Conservation (phyloP, 2,888 invertebrate genomes). For the Rhagonycha lutea region DNA sequence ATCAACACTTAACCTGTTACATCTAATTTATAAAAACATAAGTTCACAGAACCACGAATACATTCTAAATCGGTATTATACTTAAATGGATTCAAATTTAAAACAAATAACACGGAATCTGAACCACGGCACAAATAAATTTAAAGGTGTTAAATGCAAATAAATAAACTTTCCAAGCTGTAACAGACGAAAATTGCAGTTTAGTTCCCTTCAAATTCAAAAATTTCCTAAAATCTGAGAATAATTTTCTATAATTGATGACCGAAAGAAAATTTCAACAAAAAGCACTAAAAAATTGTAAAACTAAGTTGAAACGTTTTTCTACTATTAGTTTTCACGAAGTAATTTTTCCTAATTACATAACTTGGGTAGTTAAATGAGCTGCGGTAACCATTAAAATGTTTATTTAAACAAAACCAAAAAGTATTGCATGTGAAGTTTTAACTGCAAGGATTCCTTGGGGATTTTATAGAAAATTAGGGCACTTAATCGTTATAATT, state of each 20-base stretch:
- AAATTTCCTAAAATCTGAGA: too few relatives aligned
- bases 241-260: too few relatives aligned
- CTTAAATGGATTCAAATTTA: not conserved
- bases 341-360: not conserved
- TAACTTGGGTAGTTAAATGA: not conserved
- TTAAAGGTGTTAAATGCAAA: too few relatives aligned
- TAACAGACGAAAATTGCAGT: too few relatives aligned
- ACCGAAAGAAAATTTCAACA: not conserved
- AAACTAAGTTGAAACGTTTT: not conserved
- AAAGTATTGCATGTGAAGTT: not conserved
- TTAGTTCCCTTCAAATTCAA: too few relatives aligned
- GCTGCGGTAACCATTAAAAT: not conserved
- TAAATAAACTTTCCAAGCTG: too few relatives aligned
- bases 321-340: not conserved
- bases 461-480: not conserved
- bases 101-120: too few relatives aligned
- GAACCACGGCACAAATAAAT: too few relatives aligned
- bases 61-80: not conserved
- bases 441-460: not conserved
- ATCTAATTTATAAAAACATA: not conserved
- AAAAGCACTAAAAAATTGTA: not conserved
- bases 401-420: not conserved
- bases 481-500: not conserved
- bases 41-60: not conserved
- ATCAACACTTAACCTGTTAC: not conserved